A percentile compares a stretch with the other conserved stretches of the same genome.
phyloP scores from a whole-genome alignment of 2,797 vertebrate genomes.

The Karalla daura region DNA sequence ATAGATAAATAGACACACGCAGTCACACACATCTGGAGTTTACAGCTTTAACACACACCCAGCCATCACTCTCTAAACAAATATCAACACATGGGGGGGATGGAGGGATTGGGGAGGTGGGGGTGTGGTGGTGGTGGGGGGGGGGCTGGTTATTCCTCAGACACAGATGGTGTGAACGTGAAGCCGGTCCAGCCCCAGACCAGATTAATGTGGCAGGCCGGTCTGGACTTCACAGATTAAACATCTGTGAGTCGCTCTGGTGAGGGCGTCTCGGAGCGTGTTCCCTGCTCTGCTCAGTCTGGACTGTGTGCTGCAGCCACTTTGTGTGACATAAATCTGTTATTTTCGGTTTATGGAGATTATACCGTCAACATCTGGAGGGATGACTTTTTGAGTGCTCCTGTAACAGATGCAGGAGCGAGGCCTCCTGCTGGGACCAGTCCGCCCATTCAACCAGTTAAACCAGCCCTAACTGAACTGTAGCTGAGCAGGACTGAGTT shows the following conservation, averaged over 20 bases:
- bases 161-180: slow-evolving; percentile 55
- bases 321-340: slow-evolving; percentile 39
- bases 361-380: slow-evolving; percentile 58
- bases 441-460: slow-evolving; percentile 10
- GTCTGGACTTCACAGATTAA: too few relatives aligned
- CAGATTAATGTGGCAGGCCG: slow-evolving; percentile 39
- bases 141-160: slow-evolving; percentile 25
- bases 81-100: slow-evolving; percentile 28
- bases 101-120: too few relatives aligned
- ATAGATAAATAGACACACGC: slow-evolving; percentile 54
- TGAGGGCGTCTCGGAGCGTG: too few relatives aligned
- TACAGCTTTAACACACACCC: slow-evolving; percentile 24
- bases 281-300: too few relatives aligned
- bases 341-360: slow-evolving; percentile 43
- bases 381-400: slow-evolving; percentile 7
- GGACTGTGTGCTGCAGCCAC: not conserved
- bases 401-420: slow-evolving; percentile 19
- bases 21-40: slow-evolving; percentile 55
- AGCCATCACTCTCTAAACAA: slow-evolving; percentile 31
- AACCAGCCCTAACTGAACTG: slow-evolving; percentile 18
- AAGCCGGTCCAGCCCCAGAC: slow-evolving; percentile 1
- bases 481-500: slow-evolving; percentile 33
- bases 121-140: too few relatives aligned
- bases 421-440: slow-evolving; percentile 6
- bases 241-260: too few relatives aligned